Evolutionary conservation across 1,140 invertebrate species (phyloP), one percentile per base, ranked within the genome.

Genomic region (Pseudomyrmex pallidus): DNA sequence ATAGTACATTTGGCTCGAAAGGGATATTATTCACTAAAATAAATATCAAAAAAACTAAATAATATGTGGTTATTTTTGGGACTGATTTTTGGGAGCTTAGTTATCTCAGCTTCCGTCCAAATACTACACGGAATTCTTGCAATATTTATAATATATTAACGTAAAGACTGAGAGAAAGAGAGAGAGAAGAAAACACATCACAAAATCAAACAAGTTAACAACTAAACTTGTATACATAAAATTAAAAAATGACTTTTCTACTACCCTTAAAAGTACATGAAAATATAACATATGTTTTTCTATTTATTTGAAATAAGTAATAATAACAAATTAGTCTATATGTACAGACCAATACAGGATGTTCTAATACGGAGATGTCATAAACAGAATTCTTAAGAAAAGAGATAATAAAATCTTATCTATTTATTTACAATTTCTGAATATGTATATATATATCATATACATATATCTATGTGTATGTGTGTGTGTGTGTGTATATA

Each of bases 341-440:
- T 44, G 66, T 20, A 54, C 44, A 35, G 35, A 35, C 5, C 0
- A 35, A 35, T 35, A 35, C 35, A 35, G 35, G 35, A 35, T 35
- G 35, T 4, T 35, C 35, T 35, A 35, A 35, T 35, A 35, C 35
- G 5, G 5, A 7, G n/a, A 74, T 50, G 1, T 74, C 46, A 50
- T 63, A 76, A 74, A 74, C 17, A 20, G 15, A 35, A 48, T 25
- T 25, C 48, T 74, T 35, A 76, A 44, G 61, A 62, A 52, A 52
- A 35, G 17, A 64, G 13, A 20, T 10, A 76, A 8, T 15, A 52
- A 17, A 25, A n/a, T 15, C 10, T 52, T 35, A 52, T 44, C 17
- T 61, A 46, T 74, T 17, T 76, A 74, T 76, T 0, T 76, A 76
- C 73, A 76, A 76, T 64, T 64, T 64, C 62, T 64, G 63, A 74